Evolutionary conservation across 1,140 invertebrate species (phyloP), one percentile per base, ranked within the genome.

Genomic region (Aradophagus sp.): DNA sequence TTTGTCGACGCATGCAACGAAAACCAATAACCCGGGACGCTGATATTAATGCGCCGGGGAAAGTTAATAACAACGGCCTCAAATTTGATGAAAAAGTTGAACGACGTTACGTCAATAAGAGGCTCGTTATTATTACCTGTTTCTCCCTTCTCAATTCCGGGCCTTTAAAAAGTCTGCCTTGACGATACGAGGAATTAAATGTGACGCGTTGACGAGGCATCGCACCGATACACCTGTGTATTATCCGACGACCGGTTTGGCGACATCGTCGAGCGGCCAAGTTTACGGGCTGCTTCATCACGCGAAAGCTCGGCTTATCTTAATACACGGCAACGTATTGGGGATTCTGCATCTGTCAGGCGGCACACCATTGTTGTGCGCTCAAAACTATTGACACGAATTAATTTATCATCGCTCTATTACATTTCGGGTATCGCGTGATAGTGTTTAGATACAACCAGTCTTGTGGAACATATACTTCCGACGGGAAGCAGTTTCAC

Each of bases 241-340:
- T 83, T 81, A 84, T 79, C 77, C 65, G 80, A 73, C 72, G 80
- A 77, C 77, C 80, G 83, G 84, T 85, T 81, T 44, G 73, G 74
- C 76, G 70, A 66, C 76, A 79, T 80, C 76, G 79, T 80, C 80
- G 68, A 63, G 62, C 48, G 59, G 62, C 71, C 72, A 74, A 83
- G 76, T 84, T 84, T 83, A 84, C 81, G 77, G 80, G 76, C 77
- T 74, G 81, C 77, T 84, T 76, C 79, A 81, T 84, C 82, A 69
- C 58, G 75, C 58, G 74, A 77, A 76, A 82, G 81, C 78, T 83
- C 81, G 81, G 81, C 82, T 85, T 85, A 85, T 84, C 82, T 83
- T 74, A 80, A 79, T 80, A 78, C 78, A 76, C 63, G 71, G 62
- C 77, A 82, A 83, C 82, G 76, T 84, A 84, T 83, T 82, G 80